phyloP scores from a whole-genome alignment of 2,797 vertebrate genomes.

The Uromys caudimaculatus region DNA sequence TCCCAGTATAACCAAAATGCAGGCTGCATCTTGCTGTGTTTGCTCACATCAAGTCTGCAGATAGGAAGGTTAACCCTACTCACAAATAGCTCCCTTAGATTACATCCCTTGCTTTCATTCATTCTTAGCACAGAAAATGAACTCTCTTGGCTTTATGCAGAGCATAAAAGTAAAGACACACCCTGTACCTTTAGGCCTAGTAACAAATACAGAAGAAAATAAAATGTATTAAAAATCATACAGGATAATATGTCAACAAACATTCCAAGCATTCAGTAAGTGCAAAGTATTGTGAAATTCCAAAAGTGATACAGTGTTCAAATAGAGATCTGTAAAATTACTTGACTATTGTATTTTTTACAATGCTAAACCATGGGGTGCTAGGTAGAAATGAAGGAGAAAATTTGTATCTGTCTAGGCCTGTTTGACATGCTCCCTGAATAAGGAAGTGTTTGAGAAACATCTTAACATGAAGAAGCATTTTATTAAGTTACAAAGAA shows the following conservation, averaged over 20 bases:
- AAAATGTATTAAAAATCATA: slow-evolving; percentile 26
- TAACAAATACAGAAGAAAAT: slow-evolving; percentile 2
- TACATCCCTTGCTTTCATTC: not conserved
- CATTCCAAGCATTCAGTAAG: not conserved
- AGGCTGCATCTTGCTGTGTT: not conserved
- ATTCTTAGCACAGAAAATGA: not conserved
- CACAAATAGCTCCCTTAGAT: not conserved
- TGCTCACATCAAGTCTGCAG: not conserved
- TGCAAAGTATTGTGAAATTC: not conserved
- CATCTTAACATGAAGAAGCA: not conserved
- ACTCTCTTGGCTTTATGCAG: not conserved
- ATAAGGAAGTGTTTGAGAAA: not conserved
- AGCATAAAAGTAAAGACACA: not conserved
- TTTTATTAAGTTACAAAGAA: not conserved
- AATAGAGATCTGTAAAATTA: not conserved
- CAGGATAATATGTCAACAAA: not conserved
- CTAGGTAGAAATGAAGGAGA: not conserved
- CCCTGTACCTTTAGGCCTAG: not conserved
- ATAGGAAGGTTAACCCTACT: not conserved
- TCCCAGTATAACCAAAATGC: not conserved
- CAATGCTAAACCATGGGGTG: not conserved
- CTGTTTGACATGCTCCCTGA: not conserved
- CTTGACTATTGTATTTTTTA: not conserved
- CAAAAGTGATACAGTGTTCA: not conserved
- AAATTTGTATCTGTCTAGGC: not conserved